Conservation (phyloP, 2,797 vertebrate species). For the Bothrops alternatus region DNA sequence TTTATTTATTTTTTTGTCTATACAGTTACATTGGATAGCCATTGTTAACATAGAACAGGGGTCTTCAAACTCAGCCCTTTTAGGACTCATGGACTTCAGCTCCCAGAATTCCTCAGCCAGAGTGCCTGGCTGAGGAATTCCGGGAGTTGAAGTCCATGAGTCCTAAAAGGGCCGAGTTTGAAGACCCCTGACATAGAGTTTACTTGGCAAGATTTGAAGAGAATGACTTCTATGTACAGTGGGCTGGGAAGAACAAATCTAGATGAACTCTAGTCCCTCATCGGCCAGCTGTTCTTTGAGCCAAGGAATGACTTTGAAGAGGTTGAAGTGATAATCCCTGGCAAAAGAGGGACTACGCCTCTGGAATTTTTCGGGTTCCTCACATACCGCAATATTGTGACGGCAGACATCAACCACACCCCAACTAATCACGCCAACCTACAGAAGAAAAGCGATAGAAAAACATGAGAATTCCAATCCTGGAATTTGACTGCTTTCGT, state of each 20-base stretch:
- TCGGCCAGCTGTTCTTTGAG: slow-evolving; percentile 53
- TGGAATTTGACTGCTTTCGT: neutral
- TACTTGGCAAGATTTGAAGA: neutral
- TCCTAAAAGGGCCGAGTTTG: too few relatives aligned
- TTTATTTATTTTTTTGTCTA: neutral
- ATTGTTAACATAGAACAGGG: neutral
- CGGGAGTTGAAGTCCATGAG: too few relatives aligned
- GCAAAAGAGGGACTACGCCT: neutral
- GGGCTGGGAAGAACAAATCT: neutral
- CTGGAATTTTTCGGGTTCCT: accelerated
- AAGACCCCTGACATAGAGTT: neutral
- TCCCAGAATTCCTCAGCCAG: too few relatives aligned
- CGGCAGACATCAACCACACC: slow-evolving; percentile 60
- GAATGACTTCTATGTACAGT: neutral
- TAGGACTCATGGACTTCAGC: too few relatives aligned
- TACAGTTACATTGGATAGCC: neutral
- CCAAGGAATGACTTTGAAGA: slow-evolving; percentile 64
- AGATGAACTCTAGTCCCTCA: slow-evolving; percentile 50
- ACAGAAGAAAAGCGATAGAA: neutral
- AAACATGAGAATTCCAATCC: neutral
- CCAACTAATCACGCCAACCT: slow-evolving; percentile 71
- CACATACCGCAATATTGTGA: accelerated
- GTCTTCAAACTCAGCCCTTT: too few relatives aligned
- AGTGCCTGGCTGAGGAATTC: too few relatives aligned
- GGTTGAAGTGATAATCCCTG: slow-evolving; percentile 66